Evolutionary conservation across 2,113 vertebrate genomes (phyloP).

Genomic region (Numida meleagris): DNA sequence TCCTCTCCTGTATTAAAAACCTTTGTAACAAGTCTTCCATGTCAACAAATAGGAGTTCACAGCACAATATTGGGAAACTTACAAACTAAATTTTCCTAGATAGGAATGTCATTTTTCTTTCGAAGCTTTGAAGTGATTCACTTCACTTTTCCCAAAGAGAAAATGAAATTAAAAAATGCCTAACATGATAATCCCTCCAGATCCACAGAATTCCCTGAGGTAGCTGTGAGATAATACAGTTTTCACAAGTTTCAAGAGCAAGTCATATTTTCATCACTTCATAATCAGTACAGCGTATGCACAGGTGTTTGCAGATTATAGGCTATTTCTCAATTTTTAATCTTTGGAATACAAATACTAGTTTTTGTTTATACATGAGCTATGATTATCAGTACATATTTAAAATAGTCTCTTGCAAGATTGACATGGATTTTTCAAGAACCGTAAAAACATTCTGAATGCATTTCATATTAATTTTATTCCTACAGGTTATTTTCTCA

Average conservation of each 20-base stretch:
- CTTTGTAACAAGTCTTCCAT: not conserved
- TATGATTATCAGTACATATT: not conserved
- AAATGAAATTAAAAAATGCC: not conserved
- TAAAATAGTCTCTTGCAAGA: not conserved
- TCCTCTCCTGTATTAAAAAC: not conserved
- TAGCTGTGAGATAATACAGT: not conserved
- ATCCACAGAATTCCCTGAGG: not conserved
- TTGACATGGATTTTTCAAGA: not conserved
- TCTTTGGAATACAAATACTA: not conserved
- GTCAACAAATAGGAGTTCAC: constrained; percentile 6
- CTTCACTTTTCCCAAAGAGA: not conserved
- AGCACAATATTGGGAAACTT: not conserved
- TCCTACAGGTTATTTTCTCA: not conserved
- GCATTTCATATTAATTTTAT: not conserved
- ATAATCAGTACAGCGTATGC: not conserved
- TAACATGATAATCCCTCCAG: not conserved
- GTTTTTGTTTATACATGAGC: not conserved
- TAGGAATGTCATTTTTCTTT: not conserved
- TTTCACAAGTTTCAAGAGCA: constrained; percentile 12
- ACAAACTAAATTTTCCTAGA: not conserved
- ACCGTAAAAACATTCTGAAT: not conserved
- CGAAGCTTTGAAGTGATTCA: not conserved
- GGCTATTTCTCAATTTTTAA: not conserved
- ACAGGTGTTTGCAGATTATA: not conserved
- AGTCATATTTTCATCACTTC: not conserved